Conservation (phyloP, 2,888 invertebrate genomes). For the Polymixis flavicincta region DNA sequence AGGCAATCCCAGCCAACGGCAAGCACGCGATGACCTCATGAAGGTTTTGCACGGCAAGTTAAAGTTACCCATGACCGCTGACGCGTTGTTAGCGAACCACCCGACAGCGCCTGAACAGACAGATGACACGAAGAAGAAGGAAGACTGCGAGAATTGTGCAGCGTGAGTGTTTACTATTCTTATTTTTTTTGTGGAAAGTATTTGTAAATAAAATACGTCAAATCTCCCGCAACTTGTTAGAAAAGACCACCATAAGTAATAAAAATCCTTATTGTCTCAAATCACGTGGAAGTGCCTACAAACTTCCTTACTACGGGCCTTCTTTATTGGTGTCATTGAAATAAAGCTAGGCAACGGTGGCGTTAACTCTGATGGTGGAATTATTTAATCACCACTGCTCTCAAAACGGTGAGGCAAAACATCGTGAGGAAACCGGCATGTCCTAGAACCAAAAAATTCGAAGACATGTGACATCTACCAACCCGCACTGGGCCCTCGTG, state of each 20-base stretch:
- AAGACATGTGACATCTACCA: too few relatives aligned
- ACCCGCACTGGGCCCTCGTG: too few relatives aligned
- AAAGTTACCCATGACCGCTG: constrained; percentile 3
- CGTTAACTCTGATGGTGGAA: too few relatives aligned
- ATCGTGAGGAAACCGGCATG: too few relatives aligned
- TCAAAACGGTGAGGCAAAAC: too few relatives aligned
- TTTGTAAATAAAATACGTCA: neutral
- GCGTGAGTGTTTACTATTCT: constrained; percentile 31
- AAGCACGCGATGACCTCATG: neutral
- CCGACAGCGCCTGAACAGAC: neutral
- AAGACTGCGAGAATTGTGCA: constrained; percentile 33
- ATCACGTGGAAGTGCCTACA: too few relatives aligned
- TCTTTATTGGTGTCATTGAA: neutral
- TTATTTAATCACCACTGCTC: too few relatives aligned
- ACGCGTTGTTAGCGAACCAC: neutral
- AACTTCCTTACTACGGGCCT: neutral
- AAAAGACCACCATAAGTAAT: neutral
- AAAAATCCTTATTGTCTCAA: neutral
- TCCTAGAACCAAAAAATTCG: too few relatives aligned
- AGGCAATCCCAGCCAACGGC: too few relatives aligned
- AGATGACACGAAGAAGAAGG: neutral
- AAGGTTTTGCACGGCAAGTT: constrained; percentile 8
- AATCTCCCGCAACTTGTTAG: neutral
- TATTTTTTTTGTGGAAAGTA: neutral
- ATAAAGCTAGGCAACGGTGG: neutral